Evolutionary conservation across 2,797 vertebrate species (phyloP).

Genomic region (Pseudochromis fuscus): DNA sequence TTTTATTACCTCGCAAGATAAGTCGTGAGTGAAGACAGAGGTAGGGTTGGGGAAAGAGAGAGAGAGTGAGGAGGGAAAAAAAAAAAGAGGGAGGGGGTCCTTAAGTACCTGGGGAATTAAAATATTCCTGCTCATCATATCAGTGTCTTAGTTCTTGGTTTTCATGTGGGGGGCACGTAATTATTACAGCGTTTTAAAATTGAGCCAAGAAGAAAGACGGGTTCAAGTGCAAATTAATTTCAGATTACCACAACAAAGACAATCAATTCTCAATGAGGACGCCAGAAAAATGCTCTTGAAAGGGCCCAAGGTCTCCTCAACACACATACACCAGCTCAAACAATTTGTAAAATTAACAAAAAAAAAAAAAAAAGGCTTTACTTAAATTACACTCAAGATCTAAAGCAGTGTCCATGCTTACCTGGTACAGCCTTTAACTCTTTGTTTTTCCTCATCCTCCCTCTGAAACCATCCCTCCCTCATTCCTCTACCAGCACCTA

Average conservation of each 20-base stretch:
- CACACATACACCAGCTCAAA: slow-evolving; percentile 39
- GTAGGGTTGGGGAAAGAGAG: slow-evolving; percentile 36
- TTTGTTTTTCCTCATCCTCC: slow-evolving; percentile 27
- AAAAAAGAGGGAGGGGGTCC: slow-evolving; percentile 72
- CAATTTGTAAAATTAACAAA: slow-evolving; percentile 85
- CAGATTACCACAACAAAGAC: slow-evolving; percentile 99
- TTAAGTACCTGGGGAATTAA: slow-evolving; percentile 95
- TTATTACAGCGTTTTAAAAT: slow-evolving; percentile 96
- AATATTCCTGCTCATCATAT: slow-evolving; percentile 92
- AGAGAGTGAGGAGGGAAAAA: slow-evolving; percentile 17
- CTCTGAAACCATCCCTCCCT: slow-evolving; percentile 25
- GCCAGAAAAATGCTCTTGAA: slow-evolving; percentile 92
- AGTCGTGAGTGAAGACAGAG: slow-evolving; percentile 84
- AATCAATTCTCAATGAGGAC: slow-evolving; percentile 92
- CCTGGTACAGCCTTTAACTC: slow-evolving; percentile 68
- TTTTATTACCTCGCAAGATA: slow-evolving; percentile 97
- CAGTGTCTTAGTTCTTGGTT: slow-evolving; percentile 92
- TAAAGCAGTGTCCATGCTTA: slow-evolving; percentile 83
- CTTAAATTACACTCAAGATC: slow-evolving; percentile 92
- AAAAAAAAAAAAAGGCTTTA: slow-evolving; percentile 88
- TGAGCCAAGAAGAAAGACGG: slow-evolving; percentile 98
- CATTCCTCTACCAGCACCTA: slow-evolving; percentile 38
- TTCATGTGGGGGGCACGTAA: slow-evolving; percentile 91
- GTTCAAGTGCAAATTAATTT: slow-evolving; percentile 99
- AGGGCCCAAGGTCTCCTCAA: slow-evolving; percentile 88